Base-by-base conservation (phyloP, 2,113 vertebrate genomes). In the Sclerurus mexicanus region DNA sequence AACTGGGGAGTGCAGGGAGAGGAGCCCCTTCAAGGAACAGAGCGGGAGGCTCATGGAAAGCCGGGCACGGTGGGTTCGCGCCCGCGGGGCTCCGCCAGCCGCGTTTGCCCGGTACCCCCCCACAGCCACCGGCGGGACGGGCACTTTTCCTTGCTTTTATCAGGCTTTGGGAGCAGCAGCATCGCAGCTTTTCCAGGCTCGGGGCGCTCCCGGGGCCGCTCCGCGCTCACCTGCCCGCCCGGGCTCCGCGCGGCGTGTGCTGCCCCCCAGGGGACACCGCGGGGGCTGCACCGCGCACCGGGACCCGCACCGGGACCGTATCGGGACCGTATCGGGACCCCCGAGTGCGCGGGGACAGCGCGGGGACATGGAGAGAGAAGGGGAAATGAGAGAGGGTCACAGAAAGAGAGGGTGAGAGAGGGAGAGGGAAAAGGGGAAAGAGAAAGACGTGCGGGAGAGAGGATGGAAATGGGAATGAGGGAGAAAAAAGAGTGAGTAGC, bases 231-330 rank as follows among this genome's bases (percentile, higher is more conserved):
- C 97, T 96, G 95, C 91, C 63, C 49, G 50, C 6, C 2, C 22
- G 13, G 20, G 52, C 67, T 88, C 92, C 33, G 59, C 23, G 55
- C 56, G 96, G 97, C 52, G 84, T 87, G 83, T 95, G 94, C 69
- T 95, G 95, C 96, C 98, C 86, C 39, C 97, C 75, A 80, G 78
- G 14, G 97, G 95, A 50, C 35, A 53, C 0, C 1, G 42, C 0
- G 47, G 68, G 91, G 10, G 2, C 31, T 90, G 92, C 95, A 92
- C 12, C 42, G 49, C 31, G 14, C 46, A 28, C 20, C 35, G 83
- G 44, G 18, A 18, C 33, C 13, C 13, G 52, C 52, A 27, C 24
- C 10, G 47, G 47, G 9, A 37, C 67, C 15, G 20, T n/a, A n/a
- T n/a, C n/a, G 20, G 50, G 8, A 53, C 52, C 14, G 46, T 35